Conservation (phyloP, 92 coral and sea anemone genomes). For the Scolanthus callimorphus region DNA sequence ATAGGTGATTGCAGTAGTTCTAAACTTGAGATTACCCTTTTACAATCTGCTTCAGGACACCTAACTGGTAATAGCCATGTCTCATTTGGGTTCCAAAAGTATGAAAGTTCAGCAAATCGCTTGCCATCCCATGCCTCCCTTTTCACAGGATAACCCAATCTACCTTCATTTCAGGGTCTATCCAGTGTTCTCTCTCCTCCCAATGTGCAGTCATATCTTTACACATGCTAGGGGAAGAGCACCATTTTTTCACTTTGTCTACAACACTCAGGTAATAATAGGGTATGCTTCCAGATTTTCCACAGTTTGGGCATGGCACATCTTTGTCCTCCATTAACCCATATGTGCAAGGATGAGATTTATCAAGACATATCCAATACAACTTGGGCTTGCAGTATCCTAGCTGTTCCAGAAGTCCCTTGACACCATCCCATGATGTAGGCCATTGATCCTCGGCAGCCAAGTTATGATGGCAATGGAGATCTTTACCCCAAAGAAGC, state of each 20-base stretch:
- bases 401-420: slow-evolving; percentile 9
- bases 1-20: neutral
- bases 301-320: slow-evolving; percentile 34
- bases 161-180: slow-evolving; percentile 18
- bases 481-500: slow-evolving; percentile 31
- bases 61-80: slow-evolving; percentile 48
- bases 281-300: slow-evolving; percentile 39
- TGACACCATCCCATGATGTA: slow-evolving; percentile 40
- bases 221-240: slow-evolving; percentile 46
- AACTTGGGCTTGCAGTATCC: slow-evolving; percentile 28
- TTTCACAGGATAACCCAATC: slow-evolving; percentile 32
- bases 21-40: neutral
- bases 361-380: slow-evolving; percentile 42
- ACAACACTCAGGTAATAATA: slow-evolving; percentile 44
- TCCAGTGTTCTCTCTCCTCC: slow-evolving; percentile 49
- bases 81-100: slow-evolving; percentile 54
- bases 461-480: slow-evolving; percentile 23
- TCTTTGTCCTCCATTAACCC: slow-evolving; percentile 23
- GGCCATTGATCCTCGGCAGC: slow-evolving; percentile 35
- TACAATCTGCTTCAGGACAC: slow-evolving; percentile 17
- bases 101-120: slow-evolving; percentile 38
- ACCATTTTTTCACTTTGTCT: slow-evolving; percentile 59
- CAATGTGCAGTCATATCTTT: slow-evolving; percentile 51
- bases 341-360: slow-evolving; percentile 33
- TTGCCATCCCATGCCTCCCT: slow-evolving; percentile 64